phyloP scores from a whole-genome alignment of 2,797 vertebrate species.

The Thamnophis elegans region DNA sequence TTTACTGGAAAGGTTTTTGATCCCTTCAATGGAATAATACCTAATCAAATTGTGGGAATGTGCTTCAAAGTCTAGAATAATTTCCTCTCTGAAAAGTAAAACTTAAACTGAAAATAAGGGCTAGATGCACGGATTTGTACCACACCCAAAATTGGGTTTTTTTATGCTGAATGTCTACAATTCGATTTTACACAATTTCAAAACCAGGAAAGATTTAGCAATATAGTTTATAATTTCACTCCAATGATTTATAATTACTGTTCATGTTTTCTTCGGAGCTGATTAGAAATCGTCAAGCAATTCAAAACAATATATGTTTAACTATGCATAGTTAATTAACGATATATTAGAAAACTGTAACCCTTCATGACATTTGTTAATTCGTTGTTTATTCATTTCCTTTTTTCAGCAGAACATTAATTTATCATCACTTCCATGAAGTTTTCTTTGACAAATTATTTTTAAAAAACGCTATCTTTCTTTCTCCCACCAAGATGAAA shows the following conservation, averaged over 20 bases:
- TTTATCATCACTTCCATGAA: background rate
- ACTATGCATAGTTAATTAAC: background rate
- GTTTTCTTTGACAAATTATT: background rate
- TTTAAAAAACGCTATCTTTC: background rate
- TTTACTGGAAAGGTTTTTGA: background rate
- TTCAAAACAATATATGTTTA: background rate
- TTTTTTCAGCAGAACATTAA: background rate
- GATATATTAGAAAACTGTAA: background rate
- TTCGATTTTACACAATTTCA: background rate
- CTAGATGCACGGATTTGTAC: background rate
- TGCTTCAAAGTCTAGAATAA: background rate
- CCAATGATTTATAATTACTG: background rate
- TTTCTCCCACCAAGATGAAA: background rate
- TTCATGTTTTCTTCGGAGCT: background rate
- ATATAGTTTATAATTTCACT: background rate
- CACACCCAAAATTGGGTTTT: background rate
- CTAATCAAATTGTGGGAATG: background rate
- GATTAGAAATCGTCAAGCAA: background rate
- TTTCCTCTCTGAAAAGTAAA: background rate
- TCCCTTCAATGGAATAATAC: background rate
- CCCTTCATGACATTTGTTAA: background rate
- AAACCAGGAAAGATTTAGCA: background rate
- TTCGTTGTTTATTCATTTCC: background rate
- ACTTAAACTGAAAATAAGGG: background rate
- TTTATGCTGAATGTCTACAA: background rate